phyloP scores from a whole-genome alignment of 2,797 vertebrate genomes.

The Paedocypris micromegethes region DNA sequence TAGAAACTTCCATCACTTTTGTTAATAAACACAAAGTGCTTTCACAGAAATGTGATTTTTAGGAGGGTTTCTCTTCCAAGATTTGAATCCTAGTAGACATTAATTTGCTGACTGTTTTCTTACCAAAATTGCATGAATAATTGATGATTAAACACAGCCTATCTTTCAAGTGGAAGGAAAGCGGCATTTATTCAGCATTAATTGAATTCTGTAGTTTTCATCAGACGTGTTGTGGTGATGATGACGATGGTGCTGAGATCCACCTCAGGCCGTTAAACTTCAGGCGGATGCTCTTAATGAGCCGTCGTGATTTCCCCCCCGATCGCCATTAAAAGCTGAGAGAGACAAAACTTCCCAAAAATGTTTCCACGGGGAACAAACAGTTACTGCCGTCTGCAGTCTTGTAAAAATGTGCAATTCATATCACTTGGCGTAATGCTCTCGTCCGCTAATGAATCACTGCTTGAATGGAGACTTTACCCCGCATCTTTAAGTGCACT shows the following conservation, averaged over 20 bases:
- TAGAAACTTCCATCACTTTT: too few species aligned
- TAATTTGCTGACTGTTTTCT: constrained; percentile 38
- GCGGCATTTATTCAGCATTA: too few species aligned
- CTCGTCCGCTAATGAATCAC: constrained; percentile 18
- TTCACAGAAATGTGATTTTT: too few species aligned
- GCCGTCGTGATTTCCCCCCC: constrained; percentile 16
- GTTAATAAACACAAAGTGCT: too few species aligned
- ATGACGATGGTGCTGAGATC: too few species aligned
- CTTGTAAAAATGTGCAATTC: constrained; percentile 21
- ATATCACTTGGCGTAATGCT: background rate
- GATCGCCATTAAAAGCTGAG: background rate
- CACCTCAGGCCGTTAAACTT: constrained; percentile 24
- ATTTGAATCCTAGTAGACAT: constrained; percentile 1
- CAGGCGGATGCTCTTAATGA: constrained; percentile 34
- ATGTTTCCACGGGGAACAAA: too few species aligned
- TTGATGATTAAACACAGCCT: constrained; percentile 1
- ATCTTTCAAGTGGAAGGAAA: constrained; percentile 21
- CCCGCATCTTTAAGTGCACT: background rate
- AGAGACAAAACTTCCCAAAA: background rate
- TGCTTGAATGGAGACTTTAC: too few species aligned
- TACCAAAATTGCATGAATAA: too few species aligned
- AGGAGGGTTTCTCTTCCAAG: too few species aligned
- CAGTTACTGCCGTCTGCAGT: background rate
- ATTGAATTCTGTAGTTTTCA: too few species aligned
- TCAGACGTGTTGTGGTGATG: too few species aligned